phyloP scores from a whole-genome alignment of 1,140 invertebrate species.

The Cyclargus thomasi region DNA sequence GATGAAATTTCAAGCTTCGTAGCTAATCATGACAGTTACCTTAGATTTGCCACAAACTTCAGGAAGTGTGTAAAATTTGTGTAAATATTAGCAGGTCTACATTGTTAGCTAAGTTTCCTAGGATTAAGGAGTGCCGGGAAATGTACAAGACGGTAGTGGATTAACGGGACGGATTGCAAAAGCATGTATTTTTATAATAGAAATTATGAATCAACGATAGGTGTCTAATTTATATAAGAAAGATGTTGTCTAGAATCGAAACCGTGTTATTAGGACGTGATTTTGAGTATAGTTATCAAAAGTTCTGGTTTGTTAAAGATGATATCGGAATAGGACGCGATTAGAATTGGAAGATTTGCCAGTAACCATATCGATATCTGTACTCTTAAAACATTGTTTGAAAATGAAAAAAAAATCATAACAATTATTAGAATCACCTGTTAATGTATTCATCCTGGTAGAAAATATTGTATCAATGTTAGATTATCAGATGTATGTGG shows the following conservation, averaged over 20 bases:
- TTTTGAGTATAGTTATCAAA: slow-evolving; percentile 34
- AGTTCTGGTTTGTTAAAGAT: slow-evolving; percentile 45
- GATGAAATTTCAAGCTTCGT: slow-evolving; percentile 71
- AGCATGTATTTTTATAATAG: slow-evolving; percentile 70
- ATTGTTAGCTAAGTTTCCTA: slow-evolving; percentile 56
- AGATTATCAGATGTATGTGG: slow-evolving; percentile 67
- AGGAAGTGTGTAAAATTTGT: slow-evolving; percentile 68
- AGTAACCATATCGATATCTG: slow-evolving; percentile 68
- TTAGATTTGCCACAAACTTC: slow-evolving; percentile 40
- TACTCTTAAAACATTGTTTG: slow-evolving; percentile 65
- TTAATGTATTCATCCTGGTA: slow-evolving; percentile 72
- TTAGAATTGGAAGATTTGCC: slow-evolving; percentile 44
- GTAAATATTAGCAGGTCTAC: slow-evolving; percentile 60
- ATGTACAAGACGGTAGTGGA: slow-evolving; percentile 43
- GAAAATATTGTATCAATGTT: slow-evolving; percentile 67
- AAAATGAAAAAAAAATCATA: slow-evolving; percentile 55
- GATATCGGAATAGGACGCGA: slow-evolving; percentile 49
- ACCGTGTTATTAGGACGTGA: slow-evolving; percentile 46
- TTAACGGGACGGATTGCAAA: slow-evolving; percentile 38
- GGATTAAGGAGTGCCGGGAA: slow-evolving; percentile 58
- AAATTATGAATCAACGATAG: slow-evolving; percentile 58
- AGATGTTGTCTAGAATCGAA: slow-evolving; percentile 53
- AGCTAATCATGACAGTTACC: slow-evolving; percentile 44
- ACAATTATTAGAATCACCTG: slow-evolving; percentile 67
- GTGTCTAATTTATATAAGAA: slow-evolving; percentile 46